Conservation (phyloP, 2,113 vertebrate species). For the Rhizomys pruinosus region DNA sequence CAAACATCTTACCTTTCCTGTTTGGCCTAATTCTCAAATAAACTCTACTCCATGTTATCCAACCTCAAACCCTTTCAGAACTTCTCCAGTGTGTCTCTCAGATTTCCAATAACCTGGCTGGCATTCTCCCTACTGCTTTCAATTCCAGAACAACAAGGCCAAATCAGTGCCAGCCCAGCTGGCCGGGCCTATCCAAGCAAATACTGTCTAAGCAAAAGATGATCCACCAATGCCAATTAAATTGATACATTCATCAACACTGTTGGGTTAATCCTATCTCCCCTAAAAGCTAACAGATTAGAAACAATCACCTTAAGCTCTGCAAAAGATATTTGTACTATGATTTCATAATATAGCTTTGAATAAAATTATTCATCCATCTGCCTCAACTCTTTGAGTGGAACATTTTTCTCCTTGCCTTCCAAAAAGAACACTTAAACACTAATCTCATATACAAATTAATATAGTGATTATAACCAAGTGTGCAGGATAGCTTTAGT, state of each 20-base stretch:
- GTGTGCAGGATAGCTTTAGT: no score
- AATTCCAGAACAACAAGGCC: background rate
- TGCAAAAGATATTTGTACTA: constrained; percentile 31
- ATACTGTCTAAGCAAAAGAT: background rate
- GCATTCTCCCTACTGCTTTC: background rate
- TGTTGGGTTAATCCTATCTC: background rate
- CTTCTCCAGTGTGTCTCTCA: background rate
- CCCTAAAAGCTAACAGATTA: background rate
- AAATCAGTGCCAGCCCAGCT: background rate
- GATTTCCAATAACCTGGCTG: background rate
- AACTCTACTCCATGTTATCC: background rate
- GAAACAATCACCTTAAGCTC: constrained; percentile 17
- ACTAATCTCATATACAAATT: constrained; percentile 23
- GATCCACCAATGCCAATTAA: constrained; percentile 1
- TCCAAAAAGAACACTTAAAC: constrained; percentile 48
- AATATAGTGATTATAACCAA: constrained; percentile 19
- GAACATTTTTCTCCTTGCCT: background rate
- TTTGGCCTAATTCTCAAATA: constrained; percentile 34
- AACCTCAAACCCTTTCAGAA: background rate
- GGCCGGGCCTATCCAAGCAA: background rate
- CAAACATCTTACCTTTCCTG: background rate
- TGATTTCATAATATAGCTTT: background rate
- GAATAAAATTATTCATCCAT: constrained; percentile 63
- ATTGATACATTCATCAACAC: background rate
- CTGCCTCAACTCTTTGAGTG: constrained; percentile 21